A percentile compares a stretch with the other conserved stretches of the same genome.
phyloP scores from a whole-genome alignment of 2,888 invertebrate species.

The Tetranychus piercei region DNA sequence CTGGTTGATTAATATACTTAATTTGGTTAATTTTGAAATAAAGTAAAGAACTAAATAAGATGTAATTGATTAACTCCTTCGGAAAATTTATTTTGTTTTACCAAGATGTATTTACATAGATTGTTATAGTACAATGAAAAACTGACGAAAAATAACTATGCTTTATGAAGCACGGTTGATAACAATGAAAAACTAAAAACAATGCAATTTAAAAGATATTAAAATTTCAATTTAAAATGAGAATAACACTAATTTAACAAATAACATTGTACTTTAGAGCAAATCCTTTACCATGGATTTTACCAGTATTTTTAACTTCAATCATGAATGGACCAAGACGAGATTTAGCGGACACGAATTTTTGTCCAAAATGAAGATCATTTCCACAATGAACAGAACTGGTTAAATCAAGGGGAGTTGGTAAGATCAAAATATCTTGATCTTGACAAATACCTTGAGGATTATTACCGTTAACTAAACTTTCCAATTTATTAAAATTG shows the following conservation, averaged over 20 bases:
- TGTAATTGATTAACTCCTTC: background rate
- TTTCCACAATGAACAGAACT: slow-evolving; percentile 3
- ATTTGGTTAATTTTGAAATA: no score
- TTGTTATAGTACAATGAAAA: background rate
- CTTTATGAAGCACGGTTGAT: background rate
- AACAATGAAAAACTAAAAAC: background rate
- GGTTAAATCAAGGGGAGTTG: background rate
- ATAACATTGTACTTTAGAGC: background rate
- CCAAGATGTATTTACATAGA: background rate
- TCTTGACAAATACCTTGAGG: background rate
- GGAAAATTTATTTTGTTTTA: background rate
- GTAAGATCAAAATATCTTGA: background rate
- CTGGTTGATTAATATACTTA: no score
- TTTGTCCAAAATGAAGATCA: background rate
- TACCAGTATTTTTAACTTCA: background rate
- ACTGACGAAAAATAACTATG: background rate
- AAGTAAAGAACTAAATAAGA: no score
- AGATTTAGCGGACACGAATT: background rate
- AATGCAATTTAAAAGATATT: background rate
- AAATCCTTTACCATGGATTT: slow-evolving; percentile 10
- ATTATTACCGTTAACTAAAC: background rate
- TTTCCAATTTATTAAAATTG: background rate
- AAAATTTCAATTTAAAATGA: background rate
- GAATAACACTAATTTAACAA: background rate
- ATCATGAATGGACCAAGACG: background rate